Percentiles rank a stretch among this genome's conserved stretches.
phyloP scores from a whole-genome alignment of 2,888 invertebrate genomes.

The Hypselothyrea guttata region DNA sequence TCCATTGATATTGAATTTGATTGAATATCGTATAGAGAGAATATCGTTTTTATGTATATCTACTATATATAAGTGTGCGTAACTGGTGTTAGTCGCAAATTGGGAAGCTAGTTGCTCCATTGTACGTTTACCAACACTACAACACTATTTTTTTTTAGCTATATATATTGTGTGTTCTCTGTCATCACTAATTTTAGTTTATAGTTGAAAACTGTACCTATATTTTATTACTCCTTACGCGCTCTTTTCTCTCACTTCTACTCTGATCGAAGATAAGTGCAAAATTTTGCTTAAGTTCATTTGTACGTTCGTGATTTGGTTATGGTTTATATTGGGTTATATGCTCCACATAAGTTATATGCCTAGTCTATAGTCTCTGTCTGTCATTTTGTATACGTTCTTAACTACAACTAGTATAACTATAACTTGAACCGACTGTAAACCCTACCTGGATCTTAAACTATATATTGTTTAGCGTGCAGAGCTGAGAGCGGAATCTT shows the following conservation, averaged over 20 bases:
- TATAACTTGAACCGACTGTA: conserved; percentile 11
- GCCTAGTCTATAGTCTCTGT: conserved; percentile 18
- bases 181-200: conserved; percentile 76
- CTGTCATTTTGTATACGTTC: conserved; percentile 31
- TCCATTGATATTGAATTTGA: conserved; percentile 23
- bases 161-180: conserved; percentile 71
- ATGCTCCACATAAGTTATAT: conserved; percentile 31
- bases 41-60: conserved; percentile 35
- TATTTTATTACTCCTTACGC: too few relatives aligned
- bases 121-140: conserved; percentile 27
- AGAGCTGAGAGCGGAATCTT: conserved; percentile 23
- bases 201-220: conserved; percentile 22
- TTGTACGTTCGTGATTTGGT: conserved; percentile 48
- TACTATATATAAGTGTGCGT: conserved; percentile 71
- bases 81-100: conserved; percentile 81
- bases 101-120: conserved; percentile 45
- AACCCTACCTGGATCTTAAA: conserved; percentile 2
- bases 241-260: conserved; percentile 1
- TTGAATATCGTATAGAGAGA: conserved; percentile 29
- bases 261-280: conserved; percentile 3
- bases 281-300: conserved; percentile 35
- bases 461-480: not conserved
- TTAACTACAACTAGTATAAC: too few relatives aligned
- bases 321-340: conserved; percentile 40
- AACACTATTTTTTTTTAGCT: conserved; percentile 22